These are phyloP conservation scores for Polyommatus icarus DNA, from an alignment of 2,888 invertebrate genomes.

Conservation along the genomic window DNA sequence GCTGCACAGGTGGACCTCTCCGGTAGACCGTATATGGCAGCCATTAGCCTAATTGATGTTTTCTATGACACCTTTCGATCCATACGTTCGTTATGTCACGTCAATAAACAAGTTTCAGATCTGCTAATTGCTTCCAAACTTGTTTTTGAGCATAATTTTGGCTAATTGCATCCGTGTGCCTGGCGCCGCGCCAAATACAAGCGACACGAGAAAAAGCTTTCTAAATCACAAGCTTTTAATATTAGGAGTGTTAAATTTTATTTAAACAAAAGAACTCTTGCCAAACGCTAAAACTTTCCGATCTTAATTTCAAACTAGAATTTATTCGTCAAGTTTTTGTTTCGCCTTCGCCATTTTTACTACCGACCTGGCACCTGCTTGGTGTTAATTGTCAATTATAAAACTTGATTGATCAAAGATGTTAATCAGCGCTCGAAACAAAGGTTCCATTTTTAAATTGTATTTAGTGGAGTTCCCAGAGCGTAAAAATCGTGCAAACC, in stretches of 20 bases:
- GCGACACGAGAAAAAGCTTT: conserved; percentile 57
- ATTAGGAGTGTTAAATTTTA: conserved; percentile 42
- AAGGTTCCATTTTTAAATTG: conserved; percentile 6
- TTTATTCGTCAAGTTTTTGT: conserved; percentile 16
- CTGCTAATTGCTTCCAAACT: conserved; percentile 75
- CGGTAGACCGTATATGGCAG: no score
- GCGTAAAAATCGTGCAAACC: no score
- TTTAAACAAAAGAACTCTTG: conserved; percentile 28
- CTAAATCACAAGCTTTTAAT: conserved; percentile 57
- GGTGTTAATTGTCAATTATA: neutral
- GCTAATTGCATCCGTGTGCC: conserved; percentile 73
- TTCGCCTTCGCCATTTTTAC: neutral
- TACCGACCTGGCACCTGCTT: neutral
- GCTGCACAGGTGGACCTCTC: no score
- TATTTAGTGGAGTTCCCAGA: no score
- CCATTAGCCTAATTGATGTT: neutral
- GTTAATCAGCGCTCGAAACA: neutral
- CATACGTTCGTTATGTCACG: conserved; percentile 40
- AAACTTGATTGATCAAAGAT: conserved; percentile 15
- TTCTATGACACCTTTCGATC: neutral
- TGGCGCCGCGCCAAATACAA: conserved; percentile 63
- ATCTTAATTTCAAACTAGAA: neutral
- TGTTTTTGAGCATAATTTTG: conserved; percentile 77
- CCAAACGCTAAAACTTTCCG: conserved; percentile 15
- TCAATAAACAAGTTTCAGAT: conserved; percentile 64